Evolutionary conservation across 2,797 vertebrate genomes (phyloP).

Genomic region (Parauchenoglanis punctatus): DNA sequence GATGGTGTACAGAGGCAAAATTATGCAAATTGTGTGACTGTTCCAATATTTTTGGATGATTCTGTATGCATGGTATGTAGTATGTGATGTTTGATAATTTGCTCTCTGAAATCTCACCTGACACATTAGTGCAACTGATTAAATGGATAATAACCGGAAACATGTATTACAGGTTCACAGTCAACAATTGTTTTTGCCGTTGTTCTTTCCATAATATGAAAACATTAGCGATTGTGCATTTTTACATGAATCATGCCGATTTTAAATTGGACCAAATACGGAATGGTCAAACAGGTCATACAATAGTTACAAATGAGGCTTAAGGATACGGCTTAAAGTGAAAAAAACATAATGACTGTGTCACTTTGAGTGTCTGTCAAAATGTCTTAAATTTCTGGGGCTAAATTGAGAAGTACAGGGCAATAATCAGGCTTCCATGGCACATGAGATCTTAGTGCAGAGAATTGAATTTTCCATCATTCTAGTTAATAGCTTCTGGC

Average conservation of each 20-base stretch:
- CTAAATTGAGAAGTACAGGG: slow-evolving; percentile 40
- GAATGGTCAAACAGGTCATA: not conserved
- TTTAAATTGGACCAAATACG: not conserved
- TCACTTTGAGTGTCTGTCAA: slow-evolving; percentile 32
- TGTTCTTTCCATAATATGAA: not conserved
- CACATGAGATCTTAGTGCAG: slow-evolving; percentile 51
- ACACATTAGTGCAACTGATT: not conserved
- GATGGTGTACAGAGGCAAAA: too few species aligned
- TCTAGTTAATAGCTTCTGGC: slow-evolving; percentile 59
- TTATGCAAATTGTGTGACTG: too few species aligned
- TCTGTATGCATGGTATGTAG: too few species aligned
- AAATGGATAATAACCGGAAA: not conserved
- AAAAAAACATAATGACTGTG: slow-evolving; percentile 3
- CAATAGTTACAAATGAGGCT: not conserved
- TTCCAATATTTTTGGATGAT: too few species aligned
- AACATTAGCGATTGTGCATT: not conserved
- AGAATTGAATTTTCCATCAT: slow-evolving; percentile 59
- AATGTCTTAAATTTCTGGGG: slow-evolving; percentile 6
- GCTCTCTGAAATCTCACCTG: not conserved
- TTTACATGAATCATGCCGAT: not conserved
- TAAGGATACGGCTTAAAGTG: slow-evolving; percentile 10
- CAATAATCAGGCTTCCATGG: slow-evolving; percentile 49
- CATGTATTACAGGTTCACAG: not conserved
- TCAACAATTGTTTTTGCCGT: not conserved
- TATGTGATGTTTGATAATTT: not conserved